A percentile compares a stretch with the other conserved stretches of the same genome.
Evolutionary conservation across 2,113 vertebrate genomes (phyloP).

Genomic region (Syngnathus floridae): DNA sequence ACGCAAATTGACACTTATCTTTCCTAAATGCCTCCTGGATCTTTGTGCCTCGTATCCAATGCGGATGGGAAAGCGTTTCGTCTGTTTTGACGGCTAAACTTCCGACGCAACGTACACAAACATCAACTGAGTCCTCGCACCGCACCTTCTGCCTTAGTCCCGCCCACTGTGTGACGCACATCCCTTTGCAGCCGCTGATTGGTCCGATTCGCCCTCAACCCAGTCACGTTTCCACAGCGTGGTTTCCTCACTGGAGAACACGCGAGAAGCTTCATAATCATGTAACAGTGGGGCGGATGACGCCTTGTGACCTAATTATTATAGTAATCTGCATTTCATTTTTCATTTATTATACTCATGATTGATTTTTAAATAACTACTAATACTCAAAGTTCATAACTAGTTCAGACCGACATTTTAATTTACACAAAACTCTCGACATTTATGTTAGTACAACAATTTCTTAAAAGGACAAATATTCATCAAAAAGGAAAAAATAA

Average conservation of each 20-base stretch:
- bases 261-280: background rate
- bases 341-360: background rate
- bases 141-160: conserved; percentile 31
- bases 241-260: conserved; percentile 16
- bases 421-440: too few species aligned
- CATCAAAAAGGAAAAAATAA: too few species aligned
- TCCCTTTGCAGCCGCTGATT: conserved; percentile 26
- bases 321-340: background rate
- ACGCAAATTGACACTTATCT: conserved; percentile 2
- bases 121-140: conserved; percentile 7
- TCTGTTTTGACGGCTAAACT: background rate
- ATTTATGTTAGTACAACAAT: too few species aligned
- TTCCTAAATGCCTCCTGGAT: background rate
- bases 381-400: too few species aligned
- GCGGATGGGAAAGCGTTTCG: background rate
- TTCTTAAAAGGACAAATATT: too few species aligned
- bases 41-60: background rate
- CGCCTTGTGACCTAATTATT: background rate
- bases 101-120: conserved; percentile 10
- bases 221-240: conserved; percentile 72
- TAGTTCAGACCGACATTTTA: too few species aligned
- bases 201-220: conserved; percentile 11
- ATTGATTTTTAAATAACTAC: background rate
- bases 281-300: background rate
- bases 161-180: conserved; percentile 35